These are phyloP conservation scores for Colletes collaris DNA, from an alignment of 2,888 invertebrate genomes.

Conservation along the genomic window DNA sequence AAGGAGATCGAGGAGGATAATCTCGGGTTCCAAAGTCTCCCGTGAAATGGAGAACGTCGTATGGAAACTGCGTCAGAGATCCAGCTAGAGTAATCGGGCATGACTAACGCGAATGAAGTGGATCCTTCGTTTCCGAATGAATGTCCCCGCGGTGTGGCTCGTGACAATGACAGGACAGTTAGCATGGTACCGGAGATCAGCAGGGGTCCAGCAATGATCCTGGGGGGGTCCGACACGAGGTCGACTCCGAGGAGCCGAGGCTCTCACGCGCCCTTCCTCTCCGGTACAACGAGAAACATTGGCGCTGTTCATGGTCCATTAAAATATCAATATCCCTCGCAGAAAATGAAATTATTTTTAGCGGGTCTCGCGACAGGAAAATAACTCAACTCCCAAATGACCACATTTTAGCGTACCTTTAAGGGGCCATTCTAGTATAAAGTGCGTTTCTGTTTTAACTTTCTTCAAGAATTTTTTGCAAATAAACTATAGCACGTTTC, in stretches of 20 bases:
- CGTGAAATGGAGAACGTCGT: not conserved
- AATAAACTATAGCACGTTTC: too few relatives aligned
- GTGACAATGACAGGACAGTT: slow-evolving; percentile 75
- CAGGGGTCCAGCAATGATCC: slow-evolving; percentile 55
- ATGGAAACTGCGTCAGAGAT: slow-evolving; percentile 10
- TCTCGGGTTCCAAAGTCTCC: too few relatives aligned
- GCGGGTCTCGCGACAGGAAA: not conserved
- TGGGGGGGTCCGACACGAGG: slow-evolving; percentile 41
- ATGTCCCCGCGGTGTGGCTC: slow-evolving; percentile 68
- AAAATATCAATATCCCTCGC: slow-evolving; percentile 19
- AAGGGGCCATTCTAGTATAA: too few relatives aligned
- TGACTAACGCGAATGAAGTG: slow-evolving; percentile 62
- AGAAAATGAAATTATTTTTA: not conserved
- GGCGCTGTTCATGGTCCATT: slow-evolving; percentile 12
- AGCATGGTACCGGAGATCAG: slow-evolving; percentile 65
- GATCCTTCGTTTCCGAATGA: slow-evolving; percentile 52
- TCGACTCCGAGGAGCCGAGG: slow-evolving; percentile 20
- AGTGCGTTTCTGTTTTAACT: too few relatives aligned
- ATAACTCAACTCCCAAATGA: not conserved
- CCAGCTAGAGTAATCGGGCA: slow-evolving; percentile 37
- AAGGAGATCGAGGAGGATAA: too few relatives aligned
- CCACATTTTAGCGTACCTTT: too few relatives aligned
- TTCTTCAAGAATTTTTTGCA: too few relatives aligned
- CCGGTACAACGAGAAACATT: not conserved
- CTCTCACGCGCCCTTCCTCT: slow-evolving; percentile 29